phyloP scores from a whole-genome alignment of 1,140 invertebrate species.

The Drosophila sturtevanti region DNA sequence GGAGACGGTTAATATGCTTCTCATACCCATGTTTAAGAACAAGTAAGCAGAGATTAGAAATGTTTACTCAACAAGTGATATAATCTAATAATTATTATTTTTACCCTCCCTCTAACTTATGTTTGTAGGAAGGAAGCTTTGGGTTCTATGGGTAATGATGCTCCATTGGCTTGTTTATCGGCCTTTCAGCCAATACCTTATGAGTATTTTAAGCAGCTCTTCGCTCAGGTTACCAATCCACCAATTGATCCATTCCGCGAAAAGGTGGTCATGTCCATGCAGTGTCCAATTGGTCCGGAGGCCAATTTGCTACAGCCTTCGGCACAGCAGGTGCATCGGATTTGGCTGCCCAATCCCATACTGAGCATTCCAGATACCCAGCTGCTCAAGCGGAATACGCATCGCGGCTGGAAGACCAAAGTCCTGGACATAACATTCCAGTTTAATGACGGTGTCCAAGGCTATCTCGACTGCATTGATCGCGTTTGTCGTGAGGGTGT shows the following conservation, averaged over 20 bases:
- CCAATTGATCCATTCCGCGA: slow-evolving; percentile 99
- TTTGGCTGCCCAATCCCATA: slow-evolving; percentile 97
- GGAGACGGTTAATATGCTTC: slow-evolving; percentile 96
- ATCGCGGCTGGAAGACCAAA: slow-evolving; percentile 95
- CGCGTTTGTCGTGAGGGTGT: slow-evolving; percentile 92
- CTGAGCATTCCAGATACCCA: slow-evolving; percentile 95
- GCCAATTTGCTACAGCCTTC: slow-evolving; percentile 96
- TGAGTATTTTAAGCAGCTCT: slow-evolving; percentile 99
- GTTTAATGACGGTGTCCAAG: slow-evolving; percentile 87
- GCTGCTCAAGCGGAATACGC: slow-evolving; percentile 92
- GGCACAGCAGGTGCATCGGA: slow-evolving; percentile 93
- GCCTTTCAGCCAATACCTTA: slow-evolving; percentile 96
- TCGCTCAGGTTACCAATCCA: slow-evolving; percentile 99
- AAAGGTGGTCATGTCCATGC: slow-evolving; percentile 98
- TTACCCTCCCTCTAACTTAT: slow-evolving; percentile 11
- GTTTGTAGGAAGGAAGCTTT: slow-evolving; percentile 96
- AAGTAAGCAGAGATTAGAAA: slow-evolving; percentile 84
- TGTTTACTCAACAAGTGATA: too few relatives aligned
- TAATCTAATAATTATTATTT: neutral
- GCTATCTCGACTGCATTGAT: slow-evolving; percentile 91
- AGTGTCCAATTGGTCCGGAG: slow-evolving; percentile 95
- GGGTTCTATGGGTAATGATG: slow-evolving; percentile 99
- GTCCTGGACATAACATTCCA: slow-evolving; percentile 96
- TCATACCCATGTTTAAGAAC: slow-evolving; percentile 98
- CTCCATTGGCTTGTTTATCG: slow-evolving; percentile 97